Base-by-base conservation (phyloP, 2,113 vertebrate species). In the Puffinus mauretanicus region DNA sequence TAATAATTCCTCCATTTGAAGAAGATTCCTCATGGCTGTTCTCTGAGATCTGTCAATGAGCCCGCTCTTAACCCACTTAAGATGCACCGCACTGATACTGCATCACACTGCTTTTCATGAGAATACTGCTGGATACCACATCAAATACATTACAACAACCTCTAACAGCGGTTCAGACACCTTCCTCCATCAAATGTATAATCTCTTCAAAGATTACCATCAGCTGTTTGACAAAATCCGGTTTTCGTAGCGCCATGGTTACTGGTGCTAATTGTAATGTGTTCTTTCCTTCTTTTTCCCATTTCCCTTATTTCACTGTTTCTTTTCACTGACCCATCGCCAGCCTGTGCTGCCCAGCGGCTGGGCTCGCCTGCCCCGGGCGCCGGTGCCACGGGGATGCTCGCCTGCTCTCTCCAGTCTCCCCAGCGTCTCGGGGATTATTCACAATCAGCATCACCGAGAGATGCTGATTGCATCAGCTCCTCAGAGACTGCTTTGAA, bases 311-410 rank as follows among this genome's bases (percentile, higher is more conserved):
- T 77, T 77, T 77, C 47, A 3, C 54, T 16, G 5, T 15, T 66
- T 40, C 46, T 52, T 36, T 26, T 49, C 21, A 13, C 76, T 49
- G 11, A 10, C 55, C 40, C 20, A 0, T 12, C 6, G 0, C 1
- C 47, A 21, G 38, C 24, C 78, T 4, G 16, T 12, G 58, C 51
- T 51, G 71, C 19, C 62, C 32, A 19, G 42, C 3, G 12, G 57
- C 80, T 27, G 34, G 22, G 62, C 71, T 61, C 20, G 4, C 49
- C 34, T 13, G 38, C 47, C 14, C 8, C 13, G 7, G 13, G 16
- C 2, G 2, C 5, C 8, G 26, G 57, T 32, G 52, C 54, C 3
- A 0, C 2, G 20, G 25, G 38, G 4, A 24, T 1, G 17, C 47
- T 49, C 8, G 1, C 20, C 40, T 3, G 52, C 40, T 81, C 85